Percentiles rank a stretch among this genome's conserved stretches.
phyloP scores from a whole-genome alignment of 2,797 vertebrate genomes.

The Microctenopoma lineatum region DNA sequence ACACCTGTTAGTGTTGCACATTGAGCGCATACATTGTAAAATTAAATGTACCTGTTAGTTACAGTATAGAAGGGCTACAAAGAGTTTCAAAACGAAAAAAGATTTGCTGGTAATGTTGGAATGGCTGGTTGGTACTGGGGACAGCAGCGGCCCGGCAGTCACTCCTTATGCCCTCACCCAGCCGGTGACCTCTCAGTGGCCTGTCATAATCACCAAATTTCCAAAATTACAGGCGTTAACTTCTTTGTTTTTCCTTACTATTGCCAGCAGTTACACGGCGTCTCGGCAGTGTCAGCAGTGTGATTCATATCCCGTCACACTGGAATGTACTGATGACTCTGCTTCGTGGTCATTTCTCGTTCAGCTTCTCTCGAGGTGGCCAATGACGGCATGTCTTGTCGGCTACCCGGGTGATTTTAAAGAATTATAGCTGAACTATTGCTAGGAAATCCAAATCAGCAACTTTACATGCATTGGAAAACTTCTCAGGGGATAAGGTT shows the following conservation, averaged over 20 bases:
- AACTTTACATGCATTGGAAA: conserved; percentile 38
- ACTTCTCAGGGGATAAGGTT: conserved; percentile 40
- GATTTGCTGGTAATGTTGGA: conserved; percentile 11
- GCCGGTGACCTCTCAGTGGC: conserved; percentile 41
- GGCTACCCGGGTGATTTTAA: conserved; percentile 40
- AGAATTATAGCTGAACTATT: conserved; percentile 46
- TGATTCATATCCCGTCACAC: conserved; percentile 67
- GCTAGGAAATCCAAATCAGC: conserved; percentile 59
- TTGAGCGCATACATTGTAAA: conserved; percentile 40
- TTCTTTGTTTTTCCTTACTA: conserved; percentile 30
- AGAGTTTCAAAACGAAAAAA: conserved; percentile 6
- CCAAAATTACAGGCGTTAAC: conserved; percentile 13
- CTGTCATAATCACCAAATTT: conserved; percentile 44
- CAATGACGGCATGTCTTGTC: conserved; percentile 45
- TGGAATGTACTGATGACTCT: conserved; percentile 60
- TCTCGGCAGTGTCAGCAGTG: conserved; percentile 55
- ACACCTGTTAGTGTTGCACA: conserved; percentile 59
- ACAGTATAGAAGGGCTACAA: conserved; percentile 20
- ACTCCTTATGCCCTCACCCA: conserved; percentile 8
- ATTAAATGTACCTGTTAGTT: conserved; percentile 39
- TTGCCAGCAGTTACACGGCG: conserved; percentile 34
- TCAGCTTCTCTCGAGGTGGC: conserved; percentile 46
- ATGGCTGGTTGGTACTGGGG: conserved; percentile 35
- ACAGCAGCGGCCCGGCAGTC: conserved; percentile 6
- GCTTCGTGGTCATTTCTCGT: conserved; percentile 56